A percentile compares a stretch with the other conserved stretches of the same genome.
These are phyloP conservation scores for Anguilla japonica DNA, from an alignment of 2,113 vertebrate species.

Conservation along the genomic window DNA sequence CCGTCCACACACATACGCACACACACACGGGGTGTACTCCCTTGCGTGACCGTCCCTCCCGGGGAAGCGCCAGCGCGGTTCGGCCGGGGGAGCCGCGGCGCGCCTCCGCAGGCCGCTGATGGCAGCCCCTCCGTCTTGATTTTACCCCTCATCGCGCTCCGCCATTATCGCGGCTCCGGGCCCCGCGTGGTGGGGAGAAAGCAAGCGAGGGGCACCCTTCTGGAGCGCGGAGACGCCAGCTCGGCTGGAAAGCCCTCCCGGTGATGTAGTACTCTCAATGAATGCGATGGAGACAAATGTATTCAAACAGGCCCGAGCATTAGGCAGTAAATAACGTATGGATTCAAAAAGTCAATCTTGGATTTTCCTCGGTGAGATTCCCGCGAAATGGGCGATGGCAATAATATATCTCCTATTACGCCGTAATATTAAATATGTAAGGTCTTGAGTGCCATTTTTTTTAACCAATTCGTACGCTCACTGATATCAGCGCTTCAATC, in stretches of 20 bases:
- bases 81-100: constrained; percentile 65
- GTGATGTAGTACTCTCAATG: constrained; percentile 24
- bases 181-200: constrained; percentile 51
- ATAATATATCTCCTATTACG: not conserved
- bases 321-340: constrained; percentile 27
- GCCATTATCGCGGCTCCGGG: constrained; percentile 87
- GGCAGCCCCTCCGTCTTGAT: constrained; percentile 54
- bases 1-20: constrained; percentile 65
- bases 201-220: not conserved
- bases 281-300: constrained; percentile 20
- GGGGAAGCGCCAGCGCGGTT: constrained; percentile 79
- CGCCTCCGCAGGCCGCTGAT: constrained; percentile 73
- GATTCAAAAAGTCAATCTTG: constrained; percentile 20
- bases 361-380: constrained; percentile 15
- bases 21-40: constrained; percentile 72
- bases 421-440: constrained; percentile 1
- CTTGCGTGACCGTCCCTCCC: constrained; percentile 80
- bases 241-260: not conserved
- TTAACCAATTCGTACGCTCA: not conserved
- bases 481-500: constrained; percentile 1
- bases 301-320: not conserved
- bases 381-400: not conserved
- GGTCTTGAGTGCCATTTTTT: not conserved
- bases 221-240: not conserved
- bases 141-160: constrained; percentile 74